Conservation (phyloP, 37 sponge, comb jelly and placozoan species). For the Theonella swinhoei region DNA sequence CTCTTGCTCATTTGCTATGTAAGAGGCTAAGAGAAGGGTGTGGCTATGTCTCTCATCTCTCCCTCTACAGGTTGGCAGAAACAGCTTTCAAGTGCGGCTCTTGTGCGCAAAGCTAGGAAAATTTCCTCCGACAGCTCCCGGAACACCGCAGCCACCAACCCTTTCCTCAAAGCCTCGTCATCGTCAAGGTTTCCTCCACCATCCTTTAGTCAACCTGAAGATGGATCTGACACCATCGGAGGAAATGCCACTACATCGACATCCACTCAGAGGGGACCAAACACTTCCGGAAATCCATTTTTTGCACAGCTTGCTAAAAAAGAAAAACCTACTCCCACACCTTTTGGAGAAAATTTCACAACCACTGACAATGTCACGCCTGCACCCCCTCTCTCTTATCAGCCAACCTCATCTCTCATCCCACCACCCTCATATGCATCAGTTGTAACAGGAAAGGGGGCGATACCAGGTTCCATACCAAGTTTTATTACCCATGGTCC, state of each 20-base stretch:
- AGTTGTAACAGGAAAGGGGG: neutral
- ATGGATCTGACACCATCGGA: neutral
- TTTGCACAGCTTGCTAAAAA: conserved; percentile 9
- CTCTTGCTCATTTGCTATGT: no score
- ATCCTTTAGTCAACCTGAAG: no score
- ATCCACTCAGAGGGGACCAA: neutral
- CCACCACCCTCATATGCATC: conserved; percentile 31
- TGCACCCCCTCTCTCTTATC: neutral
- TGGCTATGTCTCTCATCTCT: no score
- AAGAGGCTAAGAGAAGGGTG: no score
- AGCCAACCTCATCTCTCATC: conserved; percentile 13
- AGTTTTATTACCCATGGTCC: conserved; percentile 38
- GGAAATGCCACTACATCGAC: neutral
- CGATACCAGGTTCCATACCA: conserved; percentile 2
- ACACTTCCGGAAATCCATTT: conserved; percentile 12
- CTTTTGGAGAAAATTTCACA: neutral
- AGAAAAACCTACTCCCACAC: neutral
- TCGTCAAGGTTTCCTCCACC: neutral
- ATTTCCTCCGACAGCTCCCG: neutral
- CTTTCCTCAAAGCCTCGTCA: neutral
- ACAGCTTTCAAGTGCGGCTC: neutral
- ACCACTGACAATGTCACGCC: neutral
- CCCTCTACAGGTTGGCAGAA: neutral
- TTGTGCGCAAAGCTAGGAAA: neutral
- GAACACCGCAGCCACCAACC: neutral